A percentile compares a stretch with the other conserved stretches of the same genome.
phyloP scores from a whole-genome alignment of 1,140 invertebrate genomes.

The Eueides isabella region DNA sequence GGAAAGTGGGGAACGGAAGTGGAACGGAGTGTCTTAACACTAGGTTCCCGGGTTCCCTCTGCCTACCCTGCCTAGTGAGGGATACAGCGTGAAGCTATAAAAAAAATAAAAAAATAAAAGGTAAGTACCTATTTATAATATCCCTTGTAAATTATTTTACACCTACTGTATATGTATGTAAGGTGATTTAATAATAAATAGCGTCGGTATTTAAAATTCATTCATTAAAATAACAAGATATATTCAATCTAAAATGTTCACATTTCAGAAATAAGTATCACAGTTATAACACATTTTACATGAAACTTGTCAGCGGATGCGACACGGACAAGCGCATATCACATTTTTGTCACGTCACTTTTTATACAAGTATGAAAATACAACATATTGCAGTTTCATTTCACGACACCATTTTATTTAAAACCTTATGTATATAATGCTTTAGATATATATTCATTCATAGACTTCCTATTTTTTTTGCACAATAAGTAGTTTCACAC shows the following conservation, averaged over 20 bases:
- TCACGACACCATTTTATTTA: constrained; percentile 7
- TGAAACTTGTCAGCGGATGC: not conserved
- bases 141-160: too few species aligned
- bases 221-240: not conserved
- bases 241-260: not conserved
- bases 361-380: constrained; percentile 10
- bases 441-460: not conserved
- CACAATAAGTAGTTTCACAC: not conserved
- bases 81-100: too few species aligned
- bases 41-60: too few species aligned
- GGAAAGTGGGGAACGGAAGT: too few species aligned
- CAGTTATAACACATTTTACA: not conserved
- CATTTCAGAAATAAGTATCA: not conserved
- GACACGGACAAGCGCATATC: constrained; percentile 1
- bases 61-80: too few species aligned
- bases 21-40: too few species aligned
- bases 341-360: constrained; percentile 16
- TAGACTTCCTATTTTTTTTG: too few species aligned
- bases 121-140: too few species aligned
- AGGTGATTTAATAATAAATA: too few species aligned
- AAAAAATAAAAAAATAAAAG: too few species aligned
- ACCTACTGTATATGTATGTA: too few species aligned
- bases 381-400: constrained; percentile 10
- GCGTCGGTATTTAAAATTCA: too few species aligned
- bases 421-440: not conserved